Conservation (phyloP, 2,888 invertebrate genomes). For the Flabesymbios commensalis region DNA sequence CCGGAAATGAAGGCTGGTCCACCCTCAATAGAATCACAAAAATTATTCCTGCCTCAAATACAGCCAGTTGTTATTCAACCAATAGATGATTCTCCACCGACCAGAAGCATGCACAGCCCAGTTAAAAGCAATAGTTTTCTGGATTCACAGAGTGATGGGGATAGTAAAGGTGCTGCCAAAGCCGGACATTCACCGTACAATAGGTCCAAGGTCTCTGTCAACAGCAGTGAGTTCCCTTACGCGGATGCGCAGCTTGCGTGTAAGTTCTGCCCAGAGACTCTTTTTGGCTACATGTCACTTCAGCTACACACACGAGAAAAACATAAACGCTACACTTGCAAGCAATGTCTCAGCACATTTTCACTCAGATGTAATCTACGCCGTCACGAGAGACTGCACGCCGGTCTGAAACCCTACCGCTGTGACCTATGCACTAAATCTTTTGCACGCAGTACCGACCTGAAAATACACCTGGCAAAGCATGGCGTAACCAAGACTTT, state of each 20-base stretch:
- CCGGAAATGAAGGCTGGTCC: too few relatives aligned
- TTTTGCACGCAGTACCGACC: constrained; percentile 29
- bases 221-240: neutral
- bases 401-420: constrained; percentile 26
- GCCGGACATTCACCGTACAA: neutral
- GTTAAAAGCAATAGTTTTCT: too few relatives aligned
- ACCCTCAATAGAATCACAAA: too few relatives aligned
- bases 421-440: constrained; percentile 22
- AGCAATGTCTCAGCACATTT: constrained; percentile 28
- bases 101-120: too few relatives aligned
- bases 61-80: too few relatives aligned
- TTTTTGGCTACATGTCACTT: constrained; percentile 8
- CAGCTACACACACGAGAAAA: constrained; percentile 17
- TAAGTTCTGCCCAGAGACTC: constrained; percentile 15
- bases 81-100: too few relatives aligned
- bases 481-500: constrained; percentile 1
- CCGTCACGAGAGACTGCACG: constrained; percentile 32
- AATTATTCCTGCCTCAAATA: too few relatives aligned
- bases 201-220: neutral
- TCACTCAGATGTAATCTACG: constrained; percentile 30
- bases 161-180: too few relatives aligned
- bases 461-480: constrained; percentile 26
- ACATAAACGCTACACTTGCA: constrained; percentile 27
- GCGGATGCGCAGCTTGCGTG: constrained; percentile 5
- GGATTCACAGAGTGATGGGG: too few relatives aligned